Percentiles rank a stretch among this genome's conserved stretches.
These are phyloP conservation scores for Platorchestia sp. DNA, from an alignment of 1,140 invertebrate species.

Conservation along the genomic window DNA sequence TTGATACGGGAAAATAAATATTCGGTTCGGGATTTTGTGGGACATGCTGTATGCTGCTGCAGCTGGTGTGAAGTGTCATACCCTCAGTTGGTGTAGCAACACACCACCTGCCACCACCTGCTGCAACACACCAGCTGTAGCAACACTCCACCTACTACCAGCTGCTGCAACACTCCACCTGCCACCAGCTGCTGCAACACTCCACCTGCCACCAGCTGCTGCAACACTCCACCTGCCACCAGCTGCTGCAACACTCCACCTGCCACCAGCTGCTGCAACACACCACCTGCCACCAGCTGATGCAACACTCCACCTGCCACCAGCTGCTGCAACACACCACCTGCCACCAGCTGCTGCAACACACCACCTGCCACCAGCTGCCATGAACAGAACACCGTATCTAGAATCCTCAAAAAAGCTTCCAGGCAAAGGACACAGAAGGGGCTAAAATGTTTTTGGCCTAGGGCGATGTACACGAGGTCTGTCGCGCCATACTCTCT, in stretches of 20 bases:
- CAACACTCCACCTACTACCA: neutral
- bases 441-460: neutral
- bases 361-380: neutral
- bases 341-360: neutral
- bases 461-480: neutral
- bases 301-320: neutral
- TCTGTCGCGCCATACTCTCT: no score
- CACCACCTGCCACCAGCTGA: no score
- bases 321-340: neutral
- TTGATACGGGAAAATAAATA: no score
- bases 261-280: neutral
- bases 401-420: neutral
- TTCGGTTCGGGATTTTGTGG: neutral
- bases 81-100: neutral
- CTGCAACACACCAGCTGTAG: no score
- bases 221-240: no score
- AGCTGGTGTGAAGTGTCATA: neutral
- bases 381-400: neutral
- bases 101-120: neutral
- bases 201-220: neutral
- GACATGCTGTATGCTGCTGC: neutral
- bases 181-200: neutral
- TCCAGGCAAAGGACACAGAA: neutral
- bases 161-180: no score
- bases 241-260: neutral